These are phyloP conservation scores for Cryptoprocta ferox DNA, from an alignment of 2,797 vertebrate species.

Conservation along the genomic window DNA sequence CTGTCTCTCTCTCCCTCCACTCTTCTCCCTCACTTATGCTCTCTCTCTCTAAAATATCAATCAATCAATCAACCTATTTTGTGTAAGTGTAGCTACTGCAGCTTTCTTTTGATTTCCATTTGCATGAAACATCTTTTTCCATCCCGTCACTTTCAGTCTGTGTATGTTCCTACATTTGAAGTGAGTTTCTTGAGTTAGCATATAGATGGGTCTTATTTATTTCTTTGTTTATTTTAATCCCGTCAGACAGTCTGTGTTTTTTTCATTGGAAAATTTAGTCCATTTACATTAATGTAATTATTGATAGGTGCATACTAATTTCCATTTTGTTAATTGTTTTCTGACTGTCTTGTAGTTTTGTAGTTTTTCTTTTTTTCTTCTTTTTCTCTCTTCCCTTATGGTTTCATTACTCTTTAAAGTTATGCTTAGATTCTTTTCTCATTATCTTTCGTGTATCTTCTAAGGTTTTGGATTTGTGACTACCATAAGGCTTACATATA, in stretches of 20 bases:
- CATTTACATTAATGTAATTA: not conserved
- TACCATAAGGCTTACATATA: not conserved
- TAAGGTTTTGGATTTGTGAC: not conserved
- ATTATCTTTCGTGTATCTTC: not conserved
- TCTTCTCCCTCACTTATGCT: no score
- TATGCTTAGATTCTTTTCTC: not conserved
- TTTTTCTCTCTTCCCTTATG: not conserved
- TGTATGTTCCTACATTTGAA: no score
- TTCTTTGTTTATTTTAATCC: not conserved
- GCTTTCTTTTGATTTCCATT: no score
- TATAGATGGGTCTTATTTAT: no score
- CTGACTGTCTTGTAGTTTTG: not conserved
- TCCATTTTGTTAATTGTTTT: not conserved
- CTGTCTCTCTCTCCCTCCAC: no score
- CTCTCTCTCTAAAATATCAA: no score
- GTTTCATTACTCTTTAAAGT: not conserved
- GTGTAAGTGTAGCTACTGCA: not conserved
- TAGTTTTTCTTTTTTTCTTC: not conserved
- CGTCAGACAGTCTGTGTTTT: not conserved
- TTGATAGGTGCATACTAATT: not conserved
- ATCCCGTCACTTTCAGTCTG: no score
- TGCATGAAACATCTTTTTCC: no score
- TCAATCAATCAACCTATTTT: not conserved
- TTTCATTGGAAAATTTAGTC: not conserved
- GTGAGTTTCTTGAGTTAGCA: no score